A percentile compares a stretch with the other conserved stretches of the same genome.
phyloP scores from a whole-genome alignment of 2,113 vertebrate genomes.

The Colossoma macropomum region DNA sequence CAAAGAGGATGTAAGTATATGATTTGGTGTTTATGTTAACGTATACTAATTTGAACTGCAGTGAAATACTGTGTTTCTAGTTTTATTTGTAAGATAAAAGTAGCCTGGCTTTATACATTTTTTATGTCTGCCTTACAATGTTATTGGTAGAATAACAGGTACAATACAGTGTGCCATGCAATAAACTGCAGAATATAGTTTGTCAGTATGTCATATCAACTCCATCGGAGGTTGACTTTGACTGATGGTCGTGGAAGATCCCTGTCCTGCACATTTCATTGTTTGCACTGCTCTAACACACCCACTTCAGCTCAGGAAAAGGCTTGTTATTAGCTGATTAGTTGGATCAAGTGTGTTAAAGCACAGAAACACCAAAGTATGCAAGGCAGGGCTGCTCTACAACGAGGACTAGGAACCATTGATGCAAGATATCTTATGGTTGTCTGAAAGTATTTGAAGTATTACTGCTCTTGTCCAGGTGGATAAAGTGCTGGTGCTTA shows the following conservation, averaged over 20 bases:
- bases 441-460: background rate
- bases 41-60: background rate
- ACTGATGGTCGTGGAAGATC: no score
- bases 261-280: no score
- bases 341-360: no score
- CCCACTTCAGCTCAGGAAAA: no score
- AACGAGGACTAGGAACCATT: no score
- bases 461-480: conserved; percentile 68
- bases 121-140: background rate
- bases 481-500: conserved; percentile 70
- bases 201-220: no score
- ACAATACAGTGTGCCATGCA: background rate
- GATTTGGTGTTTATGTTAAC: background rate
- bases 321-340: no score
- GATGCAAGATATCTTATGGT: background rate
- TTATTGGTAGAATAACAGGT: background rate
- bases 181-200: no score
- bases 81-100: background rate
- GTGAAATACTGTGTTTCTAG: background rate
- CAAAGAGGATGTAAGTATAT: conserved; percentile 76
- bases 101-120: background rate
- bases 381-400: no score
- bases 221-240: no score
- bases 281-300: no score
- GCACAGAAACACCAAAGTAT: no score